Conservation (phyloP, 2,888 invertebrate species). For the Tyria jacobaeae region DNA sequence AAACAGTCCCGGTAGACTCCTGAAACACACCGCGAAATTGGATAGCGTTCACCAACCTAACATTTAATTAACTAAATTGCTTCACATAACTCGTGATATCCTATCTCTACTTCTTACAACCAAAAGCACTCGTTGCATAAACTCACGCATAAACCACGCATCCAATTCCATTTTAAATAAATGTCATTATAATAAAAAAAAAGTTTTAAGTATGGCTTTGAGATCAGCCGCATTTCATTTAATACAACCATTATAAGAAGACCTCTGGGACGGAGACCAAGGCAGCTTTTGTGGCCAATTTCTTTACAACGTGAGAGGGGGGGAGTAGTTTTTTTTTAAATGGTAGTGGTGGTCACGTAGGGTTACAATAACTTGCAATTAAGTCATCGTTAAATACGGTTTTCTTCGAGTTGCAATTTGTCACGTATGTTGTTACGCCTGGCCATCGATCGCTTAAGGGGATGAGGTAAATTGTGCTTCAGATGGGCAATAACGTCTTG, state of each 20-base stretch:
- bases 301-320: not conserved
- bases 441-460: constrained; percentile 42
- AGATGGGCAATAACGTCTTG: constrained; percentile 50
- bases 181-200: constrained; percentile 50
- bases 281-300: not conserved
- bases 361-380: constrained; percentile 68
- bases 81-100: no score
- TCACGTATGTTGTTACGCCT: constrained; percentile 60
- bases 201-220: constrained; percentile 15
- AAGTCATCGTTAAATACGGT: constrained; percentile 66
- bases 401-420: constrained; percentile 64
- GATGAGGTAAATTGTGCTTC: constrained; percentile 36
- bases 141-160: not conserved
- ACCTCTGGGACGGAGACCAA: constrained; percentile 9
- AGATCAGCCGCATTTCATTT: constrained; percentile 35
- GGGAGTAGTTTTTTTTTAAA: constrained; percentile 16
- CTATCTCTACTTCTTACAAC: not conserved
- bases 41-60: no score
- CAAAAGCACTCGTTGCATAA: not conserved
- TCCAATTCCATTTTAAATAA: constrained; percentile 35
- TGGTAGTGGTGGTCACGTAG: constrained; percentile 24
- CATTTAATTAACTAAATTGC: no score
- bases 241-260: constrained; percentile 30
- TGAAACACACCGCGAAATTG: no score
- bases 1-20: no score